These are phyloP conservation scores for Microplitis demolitor DNA, from an alignment of 1,140 invertebrate genomes.

Conservation along the genomic window DNA sequence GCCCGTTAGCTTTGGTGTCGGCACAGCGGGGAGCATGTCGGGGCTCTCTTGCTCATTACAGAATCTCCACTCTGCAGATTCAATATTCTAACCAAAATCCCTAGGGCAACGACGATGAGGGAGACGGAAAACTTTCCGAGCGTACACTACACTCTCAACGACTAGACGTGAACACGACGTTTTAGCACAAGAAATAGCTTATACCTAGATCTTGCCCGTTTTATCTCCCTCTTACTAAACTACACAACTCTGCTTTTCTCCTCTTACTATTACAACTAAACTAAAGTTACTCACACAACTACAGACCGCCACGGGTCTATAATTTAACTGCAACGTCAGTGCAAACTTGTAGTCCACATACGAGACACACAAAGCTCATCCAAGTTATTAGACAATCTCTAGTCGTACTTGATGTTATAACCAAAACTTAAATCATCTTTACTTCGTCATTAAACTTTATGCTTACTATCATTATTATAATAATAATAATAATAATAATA, in stretches of 20 bases:
- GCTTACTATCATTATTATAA: too few relatives aligned
- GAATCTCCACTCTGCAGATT: conserved; percentile 56
- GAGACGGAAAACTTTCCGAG: conserved; percentile 53
- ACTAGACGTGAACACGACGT: conserved; percentile 35
- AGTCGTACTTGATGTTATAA: conserved; percentile 46
- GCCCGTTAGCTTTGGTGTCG: conserved; percentile 30
- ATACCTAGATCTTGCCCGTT: conserved; percentile 10
- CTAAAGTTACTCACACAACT: conserved; percentile 7
- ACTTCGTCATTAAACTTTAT: conserved; percentile 23
- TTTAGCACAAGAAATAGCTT: conserved; percentile 29
- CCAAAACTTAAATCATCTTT: conserved; percentile 17
- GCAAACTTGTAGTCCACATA: conserved; percentile 54
- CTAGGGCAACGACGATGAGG: conserved; percentile 42
- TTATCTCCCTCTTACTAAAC: background rate
- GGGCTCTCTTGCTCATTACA: conserved; percentile 52
- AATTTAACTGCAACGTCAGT: conserved; percentile 44
- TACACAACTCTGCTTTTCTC: background rate
- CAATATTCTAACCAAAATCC: conserved; percentile 63
- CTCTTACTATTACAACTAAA: background rate
- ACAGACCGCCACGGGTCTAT: conserved; percentile 40
- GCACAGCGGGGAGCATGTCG: conserved; percentile 25
- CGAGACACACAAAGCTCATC: conserved; percentile 29
- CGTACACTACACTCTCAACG: conserved; percentile 28
- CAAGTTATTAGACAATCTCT: conserved; percentile 46
- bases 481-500: too few relatives aligned